A percentile compares a stretch with the other conserved stretches of the same genome.
phyloP scores from a whole-genome alignment of 1,140 invertebrate genomes.

The Lasaia peninsularis region DNA sequence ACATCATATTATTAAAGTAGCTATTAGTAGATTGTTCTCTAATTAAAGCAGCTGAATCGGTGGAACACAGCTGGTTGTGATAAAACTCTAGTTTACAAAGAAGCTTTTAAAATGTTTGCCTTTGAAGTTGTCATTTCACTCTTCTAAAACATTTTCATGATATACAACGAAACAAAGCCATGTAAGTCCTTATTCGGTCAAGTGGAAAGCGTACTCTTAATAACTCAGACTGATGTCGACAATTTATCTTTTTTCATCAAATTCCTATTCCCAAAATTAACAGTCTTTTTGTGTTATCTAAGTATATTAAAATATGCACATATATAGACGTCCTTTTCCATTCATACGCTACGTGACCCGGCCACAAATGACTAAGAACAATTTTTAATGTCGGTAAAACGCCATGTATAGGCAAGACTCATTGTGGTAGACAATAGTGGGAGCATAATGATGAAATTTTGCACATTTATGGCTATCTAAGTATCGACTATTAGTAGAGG shows the following conservation, averaged over 20 bases:
- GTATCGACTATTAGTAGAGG: neutral
- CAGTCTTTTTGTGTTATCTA: neutral
- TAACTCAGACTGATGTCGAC: too few species aligned
- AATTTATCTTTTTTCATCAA: too few species aligned
- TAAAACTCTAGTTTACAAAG: too few species aligned
- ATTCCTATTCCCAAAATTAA: neutral
- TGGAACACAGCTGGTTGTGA: too few species aligned
- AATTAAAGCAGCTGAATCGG: too few species aligned
- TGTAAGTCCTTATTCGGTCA: too few species aligned
- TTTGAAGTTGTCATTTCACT: too few species aligned
- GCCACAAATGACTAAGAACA: neutral
- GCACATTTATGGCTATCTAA: neutral
- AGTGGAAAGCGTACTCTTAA: too few species aligned
- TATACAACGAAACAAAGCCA: too few species aligned
- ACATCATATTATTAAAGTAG: too few species aligned
- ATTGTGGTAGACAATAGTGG: neutral
- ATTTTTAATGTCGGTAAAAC: conserved; percentile 7
- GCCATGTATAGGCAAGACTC: conserved; percentile 1
- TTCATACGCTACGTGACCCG: neutral
- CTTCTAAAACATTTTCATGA: neutral
- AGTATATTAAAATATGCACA: conserved; percentile 1
- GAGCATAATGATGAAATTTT: neutral
- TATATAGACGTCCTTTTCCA: neutral
- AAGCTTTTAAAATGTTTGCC: too few species aligned
- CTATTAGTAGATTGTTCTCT: too few species aligned